Percentiles rank a stretch among this genome's conserved stretches.
phyloP scores from a whole-genome alignment of 2,888 invertebrate species.

The Thereva unica region DNA sequence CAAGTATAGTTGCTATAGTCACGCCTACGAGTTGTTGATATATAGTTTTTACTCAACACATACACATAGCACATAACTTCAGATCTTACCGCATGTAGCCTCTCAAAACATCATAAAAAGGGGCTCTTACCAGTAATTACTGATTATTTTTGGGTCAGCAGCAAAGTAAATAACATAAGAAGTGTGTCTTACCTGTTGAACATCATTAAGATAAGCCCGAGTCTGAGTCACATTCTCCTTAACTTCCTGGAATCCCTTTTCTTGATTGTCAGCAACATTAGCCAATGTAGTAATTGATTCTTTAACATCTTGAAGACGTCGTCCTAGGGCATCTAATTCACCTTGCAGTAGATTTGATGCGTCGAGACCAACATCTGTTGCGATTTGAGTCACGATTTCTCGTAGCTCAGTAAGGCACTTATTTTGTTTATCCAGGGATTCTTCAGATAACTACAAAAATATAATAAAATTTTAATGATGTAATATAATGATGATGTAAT shows the following conservation, averaged over 20 bases:
- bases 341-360: slow-evolving; percentile 72
- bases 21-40: too few relatives aligned
- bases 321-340: slow-evolving; percentile 77
- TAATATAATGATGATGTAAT: too few relatives aligned
- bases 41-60: too few relatives aligned
- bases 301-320: slow-evolving; percentile 74
- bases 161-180: background rate
- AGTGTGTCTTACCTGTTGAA: slow-evolving; percentile 69
- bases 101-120: too few relatives aligned
- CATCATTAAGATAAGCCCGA: slow-evolving; percentile 68
- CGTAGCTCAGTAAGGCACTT: slow-evolving; percentile 70
- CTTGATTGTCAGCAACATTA: slow-evolving; percentile 75
- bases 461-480: background rate
- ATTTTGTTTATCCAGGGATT: slow-evolving; percentile 72
- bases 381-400: slow-evolving; percentile 76
- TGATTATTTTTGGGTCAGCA: too few relatives aligned
- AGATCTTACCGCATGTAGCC: too few relatives aligned
- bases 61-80: too few relatives aligned
- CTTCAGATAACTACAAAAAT: slow-evolving; percentile 69
- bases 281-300: slow-evolving; percentile 75
- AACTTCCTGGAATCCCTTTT: slow-evolving; percentile 61
- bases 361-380: slow-evolving; percentile 75
- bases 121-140: too few relatives aligned
- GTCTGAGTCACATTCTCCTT: slow-evolving; percentile 64
- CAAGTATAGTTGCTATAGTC: too few relatives aligned